Evolutionary conservation across 1,140 invertebrate species (phyloP).

Genomic region (Neodiprion pinetum): DNA sequence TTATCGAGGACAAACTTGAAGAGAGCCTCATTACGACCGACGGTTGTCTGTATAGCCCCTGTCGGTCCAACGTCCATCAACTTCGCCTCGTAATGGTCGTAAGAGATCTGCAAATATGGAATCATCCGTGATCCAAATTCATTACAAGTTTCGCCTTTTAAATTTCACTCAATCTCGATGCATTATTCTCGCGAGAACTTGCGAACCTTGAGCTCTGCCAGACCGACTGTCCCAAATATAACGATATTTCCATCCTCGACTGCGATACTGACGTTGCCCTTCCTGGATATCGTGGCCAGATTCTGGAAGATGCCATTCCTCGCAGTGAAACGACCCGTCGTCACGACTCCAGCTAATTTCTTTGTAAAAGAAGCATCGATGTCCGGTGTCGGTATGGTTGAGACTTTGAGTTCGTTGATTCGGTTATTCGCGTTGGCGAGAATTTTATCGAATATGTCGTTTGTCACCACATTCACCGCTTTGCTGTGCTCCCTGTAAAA

Average conservation of each 20-base stretch:
- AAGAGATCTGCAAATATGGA: conserved; percentile 32
- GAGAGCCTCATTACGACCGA: conserved; percentile 34
- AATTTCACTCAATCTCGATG: not conserved
- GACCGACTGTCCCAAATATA: not conserved
- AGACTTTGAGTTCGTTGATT: conserved; percentile 2
- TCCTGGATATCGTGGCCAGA: not conserved
- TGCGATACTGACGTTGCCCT: not conserved
- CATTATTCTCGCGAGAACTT: not conserved
- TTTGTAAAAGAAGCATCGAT: conserved; percentile 13
- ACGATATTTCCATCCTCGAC: not conserved
- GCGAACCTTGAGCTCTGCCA: not conserved
- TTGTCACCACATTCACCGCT: not conserved
- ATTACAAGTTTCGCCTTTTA: not conserved
- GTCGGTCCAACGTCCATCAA: conserved; percentile 38
- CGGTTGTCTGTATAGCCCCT: conserved; percentile 32
- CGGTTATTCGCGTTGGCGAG: conserved; percentile 9
- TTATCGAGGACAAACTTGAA: conserved; percentile 36
- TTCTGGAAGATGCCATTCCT: conserved; percentile 27
- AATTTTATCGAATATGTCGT: conserved; percentile 16
- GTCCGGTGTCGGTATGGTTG: not conserved
- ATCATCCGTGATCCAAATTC: not conserved
- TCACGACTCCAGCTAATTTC: conserved; percentile 31
- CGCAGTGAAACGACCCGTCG: conserved; percentile 34
- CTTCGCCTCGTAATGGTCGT: conserved; percentile 36
- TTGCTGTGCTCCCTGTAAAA: conserved; percentile 11